Evolutionary conservation across 2,113 vertebrate genomes (phyloP).

Genomic region (Struthidea cinerea): DNA sequence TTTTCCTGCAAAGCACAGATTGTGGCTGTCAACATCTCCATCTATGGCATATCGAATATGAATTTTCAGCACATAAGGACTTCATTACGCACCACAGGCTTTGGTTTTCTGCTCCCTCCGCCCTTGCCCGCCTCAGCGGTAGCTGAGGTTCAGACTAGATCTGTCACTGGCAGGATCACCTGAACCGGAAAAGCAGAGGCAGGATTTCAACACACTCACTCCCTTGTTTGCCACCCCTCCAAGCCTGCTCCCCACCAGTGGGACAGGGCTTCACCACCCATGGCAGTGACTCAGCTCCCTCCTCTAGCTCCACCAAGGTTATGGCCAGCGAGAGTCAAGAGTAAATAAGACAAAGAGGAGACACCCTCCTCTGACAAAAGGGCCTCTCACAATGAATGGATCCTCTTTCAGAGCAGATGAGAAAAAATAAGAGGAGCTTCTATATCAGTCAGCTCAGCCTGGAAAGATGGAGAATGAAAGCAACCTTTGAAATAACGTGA

Average conservation of each 20-base stretch:
- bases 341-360: conserved; percentile 9
- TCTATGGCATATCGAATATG: not conserved
- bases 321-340: not conserved
- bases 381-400: conserved; percentile 2
- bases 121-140: not conserved
- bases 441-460: conserved; percentile 60
- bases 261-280: not conserved
- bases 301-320: conserved; percentile 19
- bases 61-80: conserved; percentile 15
- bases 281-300: not conserved
- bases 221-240: not conserved
- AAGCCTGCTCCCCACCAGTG: not conserved
- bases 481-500: conserved; percentile 61
- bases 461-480: conserved; percentile 55
- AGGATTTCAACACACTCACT: not conserved
- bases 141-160: conserved; percentile 48
- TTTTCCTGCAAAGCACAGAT: not conserved
- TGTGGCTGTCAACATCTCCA: not conserved
- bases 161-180: conserved; percentile 65
- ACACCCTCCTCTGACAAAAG: conserved; percentile 42
- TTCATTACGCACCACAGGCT: conserved; percentile 9
- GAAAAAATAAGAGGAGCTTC: conserved; percentile 55
- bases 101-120: not conserved
- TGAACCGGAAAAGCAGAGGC: conserved; percentile 38
- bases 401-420: conserved; percentile 56